These are phyloP conservation scores for Isoperla grammatica DNA, from an alignment of 2,888 invertebrate species.

Conservation along the genomic window DNA sequence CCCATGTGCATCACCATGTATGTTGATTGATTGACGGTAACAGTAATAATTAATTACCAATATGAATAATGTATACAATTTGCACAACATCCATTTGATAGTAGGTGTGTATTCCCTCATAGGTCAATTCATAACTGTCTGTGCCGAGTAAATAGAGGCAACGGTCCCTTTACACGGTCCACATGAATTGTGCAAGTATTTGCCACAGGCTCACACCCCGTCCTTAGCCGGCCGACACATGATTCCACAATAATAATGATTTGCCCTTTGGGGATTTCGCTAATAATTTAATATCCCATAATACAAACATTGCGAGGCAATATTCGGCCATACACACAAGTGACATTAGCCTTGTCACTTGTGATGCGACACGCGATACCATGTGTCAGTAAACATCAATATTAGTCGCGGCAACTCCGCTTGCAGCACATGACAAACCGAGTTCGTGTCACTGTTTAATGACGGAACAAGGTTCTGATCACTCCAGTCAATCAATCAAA, in stretches of 20 bases:
- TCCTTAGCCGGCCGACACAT: background rate
- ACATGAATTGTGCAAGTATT: conserved; percentile 11
- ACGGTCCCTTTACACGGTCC: background rate
- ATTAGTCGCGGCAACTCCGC: background rate
- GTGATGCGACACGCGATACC: conserved; percentile 18
- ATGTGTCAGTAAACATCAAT: conserved; percentile 13
- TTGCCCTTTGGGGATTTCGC: conserved; percentile 11
- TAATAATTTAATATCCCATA: conserved; percentile 21
- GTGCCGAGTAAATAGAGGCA: background rate
- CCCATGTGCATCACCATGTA: too few species aligned
- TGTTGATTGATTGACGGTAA: conserved; percentile 16
- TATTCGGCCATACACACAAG: conserved; percentile 13
- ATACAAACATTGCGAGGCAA: conserved; percentile 20
- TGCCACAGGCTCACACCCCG: conserved; percentile 3
- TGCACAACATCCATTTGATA: background rate
- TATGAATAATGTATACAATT: conserved; percentile 16
- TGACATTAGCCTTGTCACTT: conserved; percentile 22
- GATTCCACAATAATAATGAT: conserved; percentile 21
- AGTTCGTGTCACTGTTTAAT: background rate
- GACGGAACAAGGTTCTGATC: background rate
- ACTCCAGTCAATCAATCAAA: too few species aligned
- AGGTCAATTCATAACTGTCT: conserved; percentile 6
- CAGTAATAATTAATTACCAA: conserved; percentile 15
- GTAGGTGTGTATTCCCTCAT: background rate
- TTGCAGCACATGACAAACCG: background rate